phyloP scores from a whole-genome alignment of 2,797 vertebrate genomes.

The Xyrichtys novacula region DNA sequence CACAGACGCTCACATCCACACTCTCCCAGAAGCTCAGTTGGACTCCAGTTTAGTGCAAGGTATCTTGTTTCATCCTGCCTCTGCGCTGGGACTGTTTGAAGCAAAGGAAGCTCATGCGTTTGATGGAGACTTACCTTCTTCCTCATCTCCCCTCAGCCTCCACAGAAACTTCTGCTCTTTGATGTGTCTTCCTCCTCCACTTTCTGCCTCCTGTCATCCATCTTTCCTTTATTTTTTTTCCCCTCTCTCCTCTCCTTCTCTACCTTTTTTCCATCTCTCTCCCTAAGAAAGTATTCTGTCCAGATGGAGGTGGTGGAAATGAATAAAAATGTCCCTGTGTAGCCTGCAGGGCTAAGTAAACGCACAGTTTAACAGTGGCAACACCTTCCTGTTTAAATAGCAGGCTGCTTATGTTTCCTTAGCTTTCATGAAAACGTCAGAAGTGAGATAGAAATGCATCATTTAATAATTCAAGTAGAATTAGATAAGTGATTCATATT shows the following conservation, averaged over 20 bases:
- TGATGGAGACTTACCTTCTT: slow-evolving; percentile 78
- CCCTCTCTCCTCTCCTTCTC: not conserved
- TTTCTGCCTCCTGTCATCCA: slow-evolving; percentile 67
- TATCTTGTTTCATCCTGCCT: slow-evolving; percentile 75
- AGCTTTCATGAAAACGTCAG: slow-evolving; percentile 3
- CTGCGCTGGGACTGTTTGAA: slow-evolving; percentile 76
- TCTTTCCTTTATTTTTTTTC: slow-evolving; percentile 47
- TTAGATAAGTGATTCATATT: slow-evolving; percentile 24
- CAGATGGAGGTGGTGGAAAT: slow-evolving; percentile 71
- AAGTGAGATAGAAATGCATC: slow-evolving; percentile 6
- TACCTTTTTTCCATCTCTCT: slow-evolving; percentile 39
- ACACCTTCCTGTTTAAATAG: slow-evolving; percentile 17
- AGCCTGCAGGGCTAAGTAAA: slow-evolving; percentile 34
- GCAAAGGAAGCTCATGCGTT: slow-evolving; percentile 72
- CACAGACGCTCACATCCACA: slow-evolving; percentile 52
- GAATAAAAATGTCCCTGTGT: slow-evolving; percentile 50
- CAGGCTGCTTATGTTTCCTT: slow-evolving; percentile 17
- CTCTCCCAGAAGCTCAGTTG: slow-evolving; percentile 59
- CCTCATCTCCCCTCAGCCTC: slow-evolving; percentile 71
- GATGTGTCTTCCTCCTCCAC: slow-evolving; percentile 71
- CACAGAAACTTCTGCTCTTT: slow-evolving; percentile 72
- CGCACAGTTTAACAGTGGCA: slow-evolving; percentile 30
- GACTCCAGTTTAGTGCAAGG: slow-evolving; percentile 75
- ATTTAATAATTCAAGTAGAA: slow-evolving; percentile 10
- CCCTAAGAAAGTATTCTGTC: slow-evolving; percentile 50